Evolutionary conservation across 92 coral and sea anemone genomes (phyloP), one percentile per base, ranked within the genome.

Genomic region (Pocillopora grandis): DNA sequence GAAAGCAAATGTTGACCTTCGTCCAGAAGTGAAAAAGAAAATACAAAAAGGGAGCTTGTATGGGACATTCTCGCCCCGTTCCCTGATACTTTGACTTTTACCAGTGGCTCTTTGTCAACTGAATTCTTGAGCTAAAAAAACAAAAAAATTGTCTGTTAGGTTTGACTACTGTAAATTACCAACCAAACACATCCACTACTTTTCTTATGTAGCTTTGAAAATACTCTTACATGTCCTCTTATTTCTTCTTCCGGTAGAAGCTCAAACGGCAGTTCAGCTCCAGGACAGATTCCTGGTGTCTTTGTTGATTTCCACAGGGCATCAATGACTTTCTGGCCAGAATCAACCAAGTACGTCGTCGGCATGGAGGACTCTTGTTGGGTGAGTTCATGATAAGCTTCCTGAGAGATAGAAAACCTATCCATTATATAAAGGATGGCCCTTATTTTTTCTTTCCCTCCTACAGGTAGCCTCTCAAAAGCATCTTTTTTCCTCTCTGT

Each of bases 211-310:
- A 14, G 31, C 12, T 1, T 10, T n/a, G 3, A n/a, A 31, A 56
- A 4, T 33, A 7, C 27, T 23, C 77, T 77, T 57, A 85, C 88
- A 59, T 73, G 79, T 48, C 56, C 66, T 58, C 72, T 37, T 18
- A 78, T 67, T 78, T 78, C 72, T 1, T 59, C 71, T 37, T 85
- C 84, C 76, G 78, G 72, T 2, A 85, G 76, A 12, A 14, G 59
- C 80, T 78, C 59, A 66, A 85, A 85, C 61, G 88, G 79, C 10
- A 85, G 74, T 20, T 85, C 84, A 23, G 88, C 88, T 9, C 88
- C 78, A 1, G 62, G 76, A 23, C 78, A 78, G 20, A 69, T 72
- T 21, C 89, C 89, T 27, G 88, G 76, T 4, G 83, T 85, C 83
- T 67, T 77, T 31, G 68, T 85, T 5, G 76, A 63, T 9, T 85